Evolutionary conservation across 2,113 vertebrate genomes (phyloP), one percentile per base, ranked within the genome.

Genomic region (Eonycteris spelaea): DNA sequence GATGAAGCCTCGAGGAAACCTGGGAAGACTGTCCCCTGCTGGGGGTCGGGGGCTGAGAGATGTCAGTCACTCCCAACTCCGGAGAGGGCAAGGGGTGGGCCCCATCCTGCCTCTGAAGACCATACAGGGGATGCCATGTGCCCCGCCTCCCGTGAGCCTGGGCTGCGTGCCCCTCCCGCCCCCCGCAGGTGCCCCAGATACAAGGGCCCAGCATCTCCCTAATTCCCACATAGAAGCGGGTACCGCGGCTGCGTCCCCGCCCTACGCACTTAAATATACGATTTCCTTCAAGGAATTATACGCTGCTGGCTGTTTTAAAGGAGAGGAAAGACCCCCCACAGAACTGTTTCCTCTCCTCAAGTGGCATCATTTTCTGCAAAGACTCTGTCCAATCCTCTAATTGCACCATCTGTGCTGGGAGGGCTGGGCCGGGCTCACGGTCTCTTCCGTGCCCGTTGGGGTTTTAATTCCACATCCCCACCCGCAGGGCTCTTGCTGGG

Each of bases 281-380:
- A 48, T 96, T 97, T 91, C 94, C 93, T 96, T 38, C 77, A 55
- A 86, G 95, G 98, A 98, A 96, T 97, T 87, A 80, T 19, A 95
- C 6, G 16, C 85, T 91, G 97, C 88, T 2, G 84, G 92, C 89
- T 96, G 96, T 94, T 90, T 91, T 40, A 92, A 95, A 95, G 45
- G 28, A 57, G 8, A 97, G 96, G 53, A 85, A 93, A 97, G 97
- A 87, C 91, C 79, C 96, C 98, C 95, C 3, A 0, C 30, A 71
- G 98, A 92, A 80, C 61, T 67, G 95, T 87, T 97, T 92, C 89
- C 26, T 40, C 79, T 97, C 95, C 93, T 88, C 85, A 22, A 95
- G 97, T 3, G 55, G 98, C 61, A 78, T 89, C 78, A 28, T 94
- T 94, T 85, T 94, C 80, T 0, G 43, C 33, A 5, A 86, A 90